phyloP scores from a whole-genome alignment of 2,113 vertebrate species.

The Pteronura brasiliensis region DNA sequence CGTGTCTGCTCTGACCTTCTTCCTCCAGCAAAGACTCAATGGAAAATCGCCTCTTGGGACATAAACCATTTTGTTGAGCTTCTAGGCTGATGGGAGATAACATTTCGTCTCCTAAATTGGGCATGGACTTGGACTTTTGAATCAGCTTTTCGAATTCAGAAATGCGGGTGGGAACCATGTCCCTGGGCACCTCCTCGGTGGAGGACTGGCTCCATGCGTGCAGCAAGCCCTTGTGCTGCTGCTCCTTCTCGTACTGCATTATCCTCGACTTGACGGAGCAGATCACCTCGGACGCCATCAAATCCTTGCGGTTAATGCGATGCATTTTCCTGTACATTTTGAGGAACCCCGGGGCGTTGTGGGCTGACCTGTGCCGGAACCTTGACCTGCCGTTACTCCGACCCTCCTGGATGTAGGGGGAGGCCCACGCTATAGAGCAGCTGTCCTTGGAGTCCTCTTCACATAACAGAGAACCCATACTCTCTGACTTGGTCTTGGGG shows the following conservation, averaged over 20 bases:
- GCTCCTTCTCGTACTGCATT: conserved; percentile 92
- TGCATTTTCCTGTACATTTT: conserved; percentile 97
- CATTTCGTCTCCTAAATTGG: conserved; percentile 91
- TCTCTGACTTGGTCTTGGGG: conserved; percentile 89
- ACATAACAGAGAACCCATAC: conserved; percentile 90
- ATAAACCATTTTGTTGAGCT: conserved; percentile 88
- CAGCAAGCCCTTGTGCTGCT: conserved; percentile 84
- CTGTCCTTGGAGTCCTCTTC: conserved; percentile 84
- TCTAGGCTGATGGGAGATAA: conserved; percentile 87
- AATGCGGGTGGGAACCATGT: conserved; percentile 93
- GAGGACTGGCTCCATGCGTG: conserved; percentile 85
- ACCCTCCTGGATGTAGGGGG: conserved; percentile 70
- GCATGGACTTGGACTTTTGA: conserved; percentile 97
- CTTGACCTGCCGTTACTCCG: conserved; percentile 78
- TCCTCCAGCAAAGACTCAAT: conserved; percentile 94
- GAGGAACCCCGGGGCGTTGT: conserved; percentile 91
- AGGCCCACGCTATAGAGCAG: conserved; percentile 77
- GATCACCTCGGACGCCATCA: conserved; percentile 93
- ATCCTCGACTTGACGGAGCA: conserved; percentile 94
- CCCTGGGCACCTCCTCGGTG: conserved; percentile 89
- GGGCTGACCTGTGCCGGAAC: conserved; percentile 87
- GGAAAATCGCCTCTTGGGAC: conserved; percentile 92
- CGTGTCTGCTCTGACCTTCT: conserved; percentile 83
- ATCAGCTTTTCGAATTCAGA: conserved; percentile 94
- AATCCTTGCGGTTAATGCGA: conserved; percentile 92